Conservation (phyloP, 2,113 vertebrate genomes). For the Puma concolor region DNA sequence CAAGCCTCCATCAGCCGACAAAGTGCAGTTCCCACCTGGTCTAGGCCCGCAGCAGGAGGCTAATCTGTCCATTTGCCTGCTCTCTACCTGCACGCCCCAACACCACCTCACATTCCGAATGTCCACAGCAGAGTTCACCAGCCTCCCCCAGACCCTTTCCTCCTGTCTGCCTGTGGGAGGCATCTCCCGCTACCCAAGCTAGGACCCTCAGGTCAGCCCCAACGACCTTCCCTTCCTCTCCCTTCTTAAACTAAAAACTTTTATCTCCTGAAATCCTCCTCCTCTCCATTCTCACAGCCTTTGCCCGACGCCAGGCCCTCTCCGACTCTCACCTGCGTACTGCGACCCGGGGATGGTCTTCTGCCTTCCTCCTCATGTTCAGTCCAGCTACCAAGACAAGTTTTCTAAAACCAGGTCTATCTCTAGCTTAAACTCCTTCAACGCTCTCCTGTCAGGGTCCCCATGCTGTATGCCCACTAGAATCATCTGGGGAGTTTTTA, state of each 20-base stretch:
- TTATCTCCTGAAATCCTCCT: background rate
- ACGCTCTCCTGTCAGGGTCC: background rate
- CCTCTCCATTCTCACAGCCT: background rate
- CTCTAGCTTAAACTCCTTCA: background rate
- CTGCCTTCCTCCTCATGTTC: background rate
- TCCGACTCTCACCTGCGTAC: rapidly evolving
- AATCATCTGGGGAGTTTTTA: background rate
- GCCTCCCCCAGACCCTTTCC: background rate
- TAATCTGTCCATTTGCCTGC: background rate
- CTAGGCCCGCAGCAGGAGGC: rapidly evolving
- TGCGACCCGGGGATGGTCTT: rapidly evolving
- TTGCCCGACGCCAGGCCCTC: background rate
- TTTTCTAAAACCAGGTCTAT: background rate
- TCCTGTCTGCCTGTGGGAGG: background rate
- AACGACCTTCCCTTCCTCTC: background rate
- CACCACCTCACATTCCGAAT: background rate
- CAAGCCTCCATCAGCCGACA: background rate
- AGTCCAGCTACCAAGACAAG: background rate
- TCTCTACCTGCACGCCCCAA: background rate
- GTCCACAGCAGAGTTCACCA: background rate
- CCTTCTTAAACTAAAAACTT: background rate
- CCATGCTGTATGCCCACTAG: background rate
- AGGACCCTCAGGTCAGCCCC: background rate
- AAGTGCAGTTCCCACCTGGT: background rate
- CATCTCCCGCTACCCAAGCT: background rate